These are phyloP conservation scores for Ectemnius lituratus DNA, from an alignment of 2,888 invertebrate genomes.

Conservation along the genomic window DNA sequence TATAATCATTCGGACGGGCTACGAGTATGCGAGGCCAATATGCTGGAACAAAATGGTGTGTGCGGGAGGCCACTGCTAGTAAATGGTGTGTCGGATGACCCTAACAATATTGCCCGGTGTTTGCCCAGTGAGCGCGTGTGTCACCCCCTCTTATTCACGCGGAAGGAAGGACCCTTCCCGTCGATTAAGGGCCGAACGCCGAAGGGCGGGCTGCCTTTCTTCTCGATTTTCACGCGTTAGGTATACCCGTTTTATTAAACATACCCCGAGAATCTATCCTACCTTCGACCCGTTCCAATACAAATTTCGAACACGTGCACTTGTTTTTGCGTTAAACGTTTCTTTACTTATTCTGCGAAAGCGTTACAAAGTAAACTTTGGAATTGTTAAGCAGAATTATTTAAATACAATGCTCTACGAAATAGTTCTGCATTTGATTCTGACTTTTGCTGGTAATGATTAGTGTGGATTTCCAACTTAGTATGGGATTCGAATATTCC, in stretches of 20 bases:
- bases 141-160: slow-evolving; percentile 55
- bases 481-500: too few relatives aligned
- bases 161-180: slow-evolving; percentile 31
- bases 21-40: slow-evolving; percentile 49
- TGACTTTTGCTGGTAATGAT: too few relatives aligned
- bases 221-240: slow-evolving; percentile 11
- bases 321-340: too few relatives aligned
- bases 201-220: slow-evolving; percentile 12
- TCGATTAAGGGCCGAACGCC: slow-evolving; percentile 30
- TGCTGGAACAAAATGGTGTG: slow-evolving; percentile 45
- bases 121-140: slow-evolving; percentile 59
- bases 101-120: slow-evolving; percentile 70
- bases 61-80: slow-evolving; percentile 41
- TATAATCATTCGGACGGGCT: slow-evolving; percentile 45
- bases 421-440: too few relatives aligned
- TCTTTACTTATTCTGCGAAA: too few relatives aligned
- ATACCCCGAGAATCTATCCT: too few relatives aligned
- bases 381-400: too few relatives aligned
- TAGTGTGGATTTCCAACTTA: too few relatives aligned
- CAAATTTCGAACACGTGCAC: too few relatives aligned
- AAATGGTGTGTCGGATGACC: slow-evolving; percentile 69
- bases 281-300: too few relatives aligned
- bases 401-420: too few relatives aligned
- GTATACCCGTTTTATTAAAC: slow-evolving; percentile 16
- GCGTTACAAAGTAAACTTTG: too few relatives aligned